phyloP scores from a whole-genome alignment of 1,140 invertebrate genomes.

The Steinernema khuongi region DNA sequence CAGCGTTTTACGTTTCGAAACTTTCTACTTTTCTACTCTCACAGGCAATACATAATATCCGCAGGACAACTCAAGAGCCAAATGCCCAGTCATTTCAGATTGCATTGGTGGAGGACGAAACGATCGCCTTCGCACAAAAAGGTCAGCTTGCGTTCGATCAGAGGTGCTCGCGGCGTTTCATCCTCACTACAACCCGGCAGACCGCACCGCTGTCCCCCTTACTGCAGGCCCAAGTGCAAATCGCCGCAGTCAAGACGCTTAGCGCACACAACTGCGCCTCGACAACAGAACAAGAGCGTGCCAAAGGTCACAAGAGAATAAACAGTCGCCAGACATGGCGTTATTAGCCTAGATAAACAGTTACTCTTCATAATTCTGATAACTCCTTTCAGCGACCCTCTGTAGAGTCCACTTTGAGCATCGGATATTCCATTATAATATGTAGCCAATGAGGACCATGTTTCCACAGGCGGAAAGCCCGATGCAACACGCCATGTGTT shows the following conservation, averaged over 20 bases:
- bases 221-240: neutral
- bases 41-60: too few relatives aligned
- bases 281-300: neutral
- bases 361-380: too few relatives aligned
- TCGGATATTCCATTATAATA: conserved; percentile 84
- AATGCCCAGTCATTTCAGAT: too few relatives aligned
- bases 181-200: neutral
- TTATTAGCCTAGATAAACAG: too few relatives aligned
- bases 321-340: too few relatives aligned
- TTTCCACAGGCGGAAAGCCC: conserved; percentile 78
- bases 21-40: too few relatives aligned
- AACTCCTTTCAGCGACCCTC: too few relatives aligned
- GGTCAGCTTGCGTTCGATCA: neutral
- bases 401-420: conserved; percentile 86
- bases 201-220: neutral
- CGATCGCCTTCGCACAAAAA: too few relatives aligned
- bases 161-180: neutral
- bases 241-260: neutral
- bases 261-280: neutral
- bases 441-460: conserved; percentile 82
- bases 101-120: too few relatives aligned
- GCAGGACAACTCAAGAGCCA: too few relatives aligned
- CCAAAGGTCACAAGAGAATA: conserved; percentile 7
- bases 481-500: conserved; percentile 52
- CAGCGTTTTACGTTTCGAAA: too few relatives aligned